Percentiles rank a stretch among this genome's conserved stretches.
Conservation (phyloP, 2,113 vertebrate genomes). For the Montifringilla adamsi region DNA sequence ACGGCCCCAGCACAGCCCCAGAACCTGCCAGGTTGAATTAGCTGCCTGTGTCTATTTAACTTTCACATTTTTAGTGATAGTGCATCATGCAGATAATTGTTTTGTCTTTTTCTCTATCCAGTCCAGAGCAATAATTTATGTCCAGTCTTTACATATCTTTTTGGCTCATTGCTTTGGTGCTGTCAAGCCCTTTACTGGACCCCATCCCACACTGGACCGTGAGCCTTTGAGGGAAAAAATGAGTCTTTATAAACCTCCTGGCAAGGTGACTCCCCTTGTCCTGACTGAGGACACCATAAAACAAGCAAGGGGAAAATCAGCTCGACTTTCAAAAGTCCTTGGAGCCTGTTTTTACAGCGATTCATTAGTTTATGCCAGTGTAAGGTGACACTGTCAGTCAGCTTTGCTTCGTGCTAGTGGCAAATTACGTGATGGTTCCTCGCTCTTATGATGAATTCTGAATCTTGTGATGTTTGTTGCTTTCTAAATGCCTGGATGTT, state of each 20-base stretch:
- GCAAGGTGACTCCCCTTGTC: conserved; percentile 10
- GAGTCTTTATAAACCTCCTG: not conserved
- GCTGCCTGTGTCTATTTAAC: not conserved
- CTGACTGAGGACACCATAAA: not conserved
- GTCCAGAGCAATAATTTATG: not conserved
- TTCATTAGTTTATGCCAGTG: not conserved
- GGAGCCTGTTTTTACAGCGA: not conserved
- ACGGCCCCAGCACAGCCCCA: not conserved
- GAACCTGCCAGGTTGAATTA: not conserved
- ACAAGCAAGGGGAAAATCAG: conserved; percentile 11
- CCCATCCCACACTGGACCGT: not conserved
- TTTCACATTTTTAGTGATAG: not conserved
- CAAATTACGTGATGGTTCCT: not conserved
- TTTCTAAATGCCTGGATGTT: not conserved
- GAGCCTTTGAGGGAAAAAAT: not conserved
- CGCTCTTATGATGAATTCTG: not conserved
- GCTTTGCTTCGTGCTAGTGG: not conserved
- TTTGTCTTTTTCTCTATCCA: not conserved
- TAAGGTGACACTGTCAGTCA: conserved; percentile 4
- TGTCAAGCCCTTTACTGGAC: not conserved
- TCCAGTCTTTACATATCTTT: not conserved
- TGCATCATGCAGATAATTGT: not conserved
- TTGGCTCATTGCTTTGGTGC: not conserved
- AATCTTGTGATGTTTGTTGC: conserved; percentile 11
- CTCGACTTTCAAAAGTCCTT: conserved; percentile 37